Base-by-base conservation (phyloP, 2,888 invertebrate genomes). In the Nomada ruficornis region DNA sequence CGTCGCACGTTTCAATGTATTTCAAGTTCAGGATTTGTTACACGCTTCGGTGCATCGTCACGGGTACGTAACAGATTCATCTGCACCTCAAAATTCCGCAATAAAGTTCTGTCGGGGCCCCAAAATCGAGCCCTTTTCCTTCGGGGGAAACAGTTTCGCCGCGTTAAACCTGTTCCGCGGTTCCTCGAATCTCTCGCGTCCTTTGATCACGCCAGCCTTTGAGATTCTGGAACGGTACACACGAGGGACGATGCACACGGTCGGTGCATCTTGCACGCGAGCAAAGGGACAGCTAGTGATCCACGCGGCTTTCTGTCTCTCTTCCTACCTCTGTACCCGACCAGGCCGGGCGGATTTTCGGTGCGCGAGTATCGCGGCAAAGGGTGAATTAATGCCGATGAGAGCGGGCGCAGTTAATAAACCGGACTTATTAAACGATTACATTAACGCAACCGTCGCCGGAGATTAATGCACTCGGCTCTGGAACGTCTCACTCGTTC, bases 381-480 rank as follows among this genome's bases (percentile, higher is more conserved):
- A 84, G 84, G 88, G 86, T 89, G 84, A 88, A 90, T 90, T 89
- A 90, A 88, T 89, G 88, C 86, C 86, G 84, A 80, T 77, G 87
- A 84, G 86, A 88, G 86, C 83, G 80, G 82, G 82, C 85, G 86
- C 87, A 88, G 89, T 91, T 90, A 91, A 91, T 91, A 91, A 90
- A 91, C 86, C 85, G 89, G 89, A 91, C 90, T 91, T 92, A 92
- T 91, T 91, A 91, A 92, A 92, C 90, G 91, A 92, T 91, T 89
- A 89, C 90, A 90, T 91, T 90, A 90, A 89, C 88, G 85, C 86
- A 85, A 85, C 89, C 89, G 89, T 89, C 90, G 86, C 80, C 81
- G 82, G 87, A 90, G 91, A 92, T 92, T 92, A 91, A 92, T 90
- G 88, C 86, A 88, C 89, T 89, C 75, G 83, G 84, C 67, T 70